Base-by-base conservation (phyloP, 2,113 vertebrate species). In the Cyprinodon tularosa region DNA sequence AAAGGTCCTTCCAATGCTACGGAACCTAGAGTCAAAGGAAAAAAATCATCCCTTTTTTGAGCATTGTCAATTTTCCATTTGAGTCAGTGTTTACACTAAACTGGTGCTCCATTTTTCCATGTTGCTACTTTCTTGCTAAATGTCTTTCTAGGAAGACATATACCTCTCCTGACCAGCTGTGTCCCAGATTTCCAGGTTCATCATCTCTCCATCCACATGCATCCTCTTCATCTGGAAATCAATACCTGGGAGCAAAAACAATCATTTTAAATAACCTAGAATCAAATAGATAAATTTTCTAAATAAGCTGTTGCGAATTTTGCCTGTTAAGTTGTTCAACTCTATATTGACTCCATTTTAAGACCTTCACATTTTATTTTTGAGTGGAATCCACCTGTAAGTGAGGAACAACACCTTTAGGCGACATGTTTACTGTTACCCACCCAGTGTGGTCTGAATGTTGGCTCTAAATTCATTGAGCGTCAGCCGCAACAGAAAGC, bases 181-280 rank as follows among this genome's bases (percentile, higher is more conserved):
- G 89, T 95, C 94, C 94, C 94, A 95, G 37, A 94, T 95, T 87
- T 95, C 94, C 53, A 95, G 77, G 0, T 68, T 91, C 0, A 91
- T 94, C 81, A 89, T 90, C 63, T 95, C 91, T 29, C 94, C 87
- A 13, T 96, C 94, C 59, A 95, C 94, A 2, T 94, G 71, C 91
- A 95, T 90, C 87, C 90, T 94, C 87, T 96, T 95, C 20, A 94
- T 91, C 68, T 95, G 93, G 85, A 95, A 95, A 76, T 95, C 94
- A n/a, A 95, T 93, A 20, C 92, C 92, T 96, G 72, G 48, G 71
- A 74, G 74, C 4, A 68, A 15, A 47, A 62, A 60, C 0, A 74
- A 10, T 3, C 4, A 17, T 15, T 48, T 68, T 66, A 12, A 64
- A 29, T 67, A 0, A 0, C 68, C 44, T 71, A 36, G 74, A 22